Evolutionary conservation across 2,797 vertebrate species (phyloP).

Genomic region (Salmo trutta): DNA sequence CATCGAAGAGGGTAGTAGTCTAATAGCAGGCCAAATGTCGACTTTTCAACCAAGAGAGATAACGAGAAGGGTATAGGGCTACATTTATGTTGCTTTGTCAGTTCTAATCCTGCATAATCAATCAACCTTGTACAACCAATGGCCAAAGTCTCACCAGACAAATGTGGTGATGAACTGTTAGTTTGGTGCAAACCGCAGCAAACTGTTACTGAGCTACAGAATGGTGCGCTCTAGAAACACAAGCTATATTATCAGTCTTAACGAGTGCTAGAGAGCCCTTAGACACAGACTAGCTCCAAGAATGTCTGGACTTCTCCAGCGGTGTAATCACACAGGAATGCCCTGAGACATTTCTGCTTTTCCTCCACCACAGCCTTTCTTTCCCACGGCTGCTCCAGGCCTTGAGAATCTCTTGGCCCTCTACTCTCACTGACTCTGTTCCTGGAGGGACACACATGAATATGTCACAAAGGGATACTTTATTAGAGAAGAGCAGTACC

Average conservation of each 20-base stretch:
- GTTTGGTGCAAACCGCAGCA: no score
- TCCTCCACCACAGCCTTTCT: slow-evolving; percentile 73
- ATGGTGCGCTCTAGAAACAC: background rate
- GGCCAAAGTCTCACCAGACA: no score
- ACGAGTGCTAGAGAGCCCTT: slow-evolving; percentile 27
- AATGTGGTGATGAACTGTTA: no score
- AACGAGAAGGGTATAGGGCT: no score
- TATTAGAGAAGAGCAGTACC: slow-evolving; percentile 59
- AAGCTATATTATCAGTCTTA: background rate
- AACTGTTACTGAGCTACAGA: background rate
- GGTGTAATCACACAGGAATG: slow-evolving; percentile 85
- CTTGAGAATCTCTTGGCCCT: slow-evolving; percentile 67
- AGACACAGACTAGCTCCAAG: slow-evolving; percentile 66
- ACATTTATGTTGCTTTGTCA: no score
- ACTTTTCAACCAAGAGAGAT: background rate
- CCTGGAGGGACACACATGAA: slow-evolving; percentile 62
- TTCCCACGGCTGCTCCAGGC: slow-evolving; percentile 77
- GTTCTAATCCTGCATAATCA: no score
- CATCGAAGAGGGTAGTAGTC: background rate
- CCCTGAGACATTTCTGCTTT: slow-evolving; percentile 79
- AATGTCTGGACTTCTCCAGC: slow-evolving; percentile 79
- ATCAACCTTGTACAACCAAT: no score
- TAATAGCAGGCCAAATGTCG: background rate
- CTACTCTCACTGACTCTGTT: slow-evolving; percentile 57
- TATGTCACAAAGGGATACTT: slow-evolving; percentile 67